Evolutionary conservation across 2,113 vertebrate genomes (phyloP).

Genomic region (Glaucomys volans): DNA sequence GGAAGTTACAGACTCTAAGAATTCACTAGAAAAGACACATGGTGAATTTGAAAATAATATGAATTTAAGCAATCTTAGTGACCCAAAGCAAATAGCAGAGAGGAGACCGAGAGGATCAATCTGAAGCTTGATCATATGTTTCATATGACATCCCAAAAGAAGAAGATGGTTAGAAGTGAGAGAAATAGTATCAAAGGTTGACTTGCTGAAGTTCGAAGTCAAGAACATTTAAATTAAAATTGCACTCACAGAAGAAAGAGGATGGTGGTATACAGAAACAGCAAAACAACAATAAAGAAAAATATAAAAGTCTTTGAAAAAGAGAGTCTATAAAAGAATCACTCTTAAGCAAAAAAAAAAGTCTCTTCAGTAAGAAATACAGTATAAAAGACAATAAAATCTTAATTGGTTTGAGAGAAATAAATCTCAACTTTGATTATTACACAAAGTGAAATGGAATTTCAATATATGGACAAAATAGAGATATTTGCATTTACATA

Average conservation of each 20-base stretch:
- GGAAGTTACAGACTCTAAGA: neutral
- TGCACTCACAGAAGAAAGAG: neutral
- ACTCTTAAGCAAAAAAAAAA: neutral
- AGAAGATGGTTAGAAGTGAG: neutral
- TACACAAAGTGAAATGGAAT: neutral
- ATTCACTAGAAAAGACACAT: neutral
- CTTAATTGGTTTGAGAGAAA: neutral
- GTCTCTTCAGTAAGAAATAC: neutral
- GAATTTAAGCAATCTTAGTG: neutral
- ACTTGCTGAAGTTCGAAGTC: neutral
- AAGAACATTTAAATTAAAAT: neutral
- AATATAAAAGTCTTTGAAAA: neutral
- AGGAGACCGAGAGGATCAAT: no score
- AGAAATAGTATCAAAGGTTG: neutral
- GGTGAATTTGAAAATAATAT: neutral
- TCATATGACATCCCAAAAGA: neutral
- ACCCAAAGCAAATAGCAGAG: neutral
- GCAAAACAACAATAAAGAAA: neutral
- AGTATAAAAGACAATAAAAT: neutral
- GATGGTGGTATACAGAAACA: neutral
- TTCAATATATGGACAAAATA: neutral
- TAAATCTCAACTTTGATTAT: neutral
- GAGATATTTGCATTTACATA: neutral
- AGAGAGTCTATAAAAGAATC: neutral
- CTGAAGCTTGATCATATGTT: accelerated